Base-by-base conservation (phyloP, 1,140 invertebrate genomes). In the Drosophila micromelanica region DNA sequence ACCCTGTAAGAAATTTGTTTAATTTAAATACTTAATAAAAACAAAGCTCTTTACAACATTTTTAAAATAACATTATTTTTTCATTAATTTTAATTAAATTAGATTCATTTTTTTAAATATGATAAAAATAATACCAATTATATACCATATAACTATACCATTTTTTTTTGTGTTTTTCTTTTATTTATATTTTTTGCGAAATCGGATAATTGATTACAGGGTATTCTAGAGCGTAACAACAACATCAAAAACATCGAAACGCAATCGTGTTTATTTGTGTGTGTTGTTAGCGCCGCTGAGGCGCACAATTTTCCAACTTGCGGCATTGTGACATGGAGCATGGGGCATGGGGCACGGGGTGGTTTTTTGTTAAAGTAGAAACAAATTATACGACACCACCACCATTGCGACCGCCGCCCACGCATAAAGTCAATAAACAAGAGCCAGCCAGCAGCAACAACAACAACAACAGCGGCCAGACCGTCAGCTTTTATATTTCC, bases 351-450 rank as follows among this genome's bases (percentile, higher is more conserved):
- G 35, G 51, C 17, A 30, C 13, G 11, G 55, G 43, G 42, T 56
- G 38, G 54, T 20, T n/a, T 43, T 78, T 71, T 74, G 81, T 86
- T 86, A 89, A 84, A 87, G 84, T 84, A 79, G 85, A 87, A 87
- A 89, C 84, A 87, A 87, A 87, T 87, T 87, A 87, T 89, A 80
- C 79, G 76, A 89, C 65, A 79, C 85, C 77, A 65, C 67, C n/a
- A 8, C 12, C 7, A n/a, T 27, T 27, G 5, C 27, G 27, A 27
- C 27, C 27, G 27, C 48, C 27, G 73, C 68, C 67, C 81, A 71
- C 72, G 61, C 64, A 76, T 62, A 82, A 87, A 89, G 84, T 89
- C 84, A 89, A 87, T 87, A 87, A 87, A 87, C 84, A 85, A 85
- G 80, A 70, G 68, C 51, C 78, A 65, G 61, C 52, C 52, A 80